Percentiles rank a stretch among this genome's conserved stretches.
phyloP scores from a whole-genome alignment of 2,888 invertebrate species.

The Ryuthela nishihirai region DNA sequence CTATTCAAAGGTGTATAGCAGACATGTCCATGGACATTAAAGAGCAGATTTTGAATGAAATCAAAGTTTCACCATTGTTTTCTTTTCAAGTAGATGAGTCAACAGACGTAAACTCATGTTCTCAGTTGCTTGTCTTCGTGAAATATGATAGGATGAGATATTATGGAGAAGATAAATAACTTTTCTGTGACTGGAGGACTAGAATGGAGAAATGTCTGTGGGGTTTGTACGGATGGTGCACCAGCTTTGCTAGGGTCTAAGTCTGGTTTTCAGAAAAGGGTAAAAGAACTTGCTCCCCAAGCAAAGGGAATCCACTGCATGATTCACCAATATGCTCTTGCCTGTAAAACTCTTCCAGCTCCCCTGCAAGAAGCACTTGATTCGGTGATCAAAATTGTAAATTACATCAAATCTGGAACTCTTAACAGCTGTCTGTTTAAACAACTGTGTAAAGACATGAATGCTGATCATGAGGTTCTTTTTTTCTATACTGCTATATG shows the following conservation, averaged over 20 bases:
- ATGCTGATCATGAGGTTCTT: not conserved
- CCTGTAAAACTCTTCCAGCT: slow-evolving; percentile 18
- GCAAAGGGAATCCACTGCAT: slow-evolving; percentile 18
- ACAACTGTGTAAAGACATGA: slow-evolving; percentile 5
- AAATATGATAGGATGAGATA: not conserved
- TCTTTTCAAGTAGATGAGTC: not conserved
- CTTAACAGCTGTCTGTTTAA: slow-evolving; percentile 25
- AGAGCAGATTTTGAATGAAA: not conserved
- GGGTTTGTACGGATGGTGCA: slow-evolving; percentile 18
- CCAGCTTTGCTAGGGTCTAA: slow-evolving; percentile 16
- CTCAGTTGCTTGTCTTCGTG: not conserved
- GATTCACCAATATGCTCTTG: slow-evolving; percentile 19
- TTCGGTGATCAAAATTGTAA: slow-evolving; percentile 9
- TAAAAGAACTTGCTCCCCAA: slow-evolving; percentile 15
- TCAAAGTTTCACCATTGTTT: not conserved
- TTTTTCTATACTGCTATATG: not conserved
- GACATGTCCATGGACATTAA: not conserved
- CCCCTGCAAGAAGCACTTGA: slow-evolving; percentile 13
- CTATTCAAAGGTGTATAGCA: not conserved
- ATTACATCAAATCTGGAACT: not conserved
- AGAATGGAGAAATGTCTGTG: slow-evolving; percentile 10
- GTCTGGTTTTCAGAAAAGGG: slow-evolving; percentile 13
- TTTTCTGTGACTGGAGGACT: slow-evolving; percentile 11
- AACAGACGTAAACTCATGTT: not conserved
- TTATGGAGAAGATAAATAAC: not conserved